These are phyloP conservation scores for Tetranychus piercei DNA, from an alignment of 2,888 invertebrate species.

Conservation along the genomic window DNA sequence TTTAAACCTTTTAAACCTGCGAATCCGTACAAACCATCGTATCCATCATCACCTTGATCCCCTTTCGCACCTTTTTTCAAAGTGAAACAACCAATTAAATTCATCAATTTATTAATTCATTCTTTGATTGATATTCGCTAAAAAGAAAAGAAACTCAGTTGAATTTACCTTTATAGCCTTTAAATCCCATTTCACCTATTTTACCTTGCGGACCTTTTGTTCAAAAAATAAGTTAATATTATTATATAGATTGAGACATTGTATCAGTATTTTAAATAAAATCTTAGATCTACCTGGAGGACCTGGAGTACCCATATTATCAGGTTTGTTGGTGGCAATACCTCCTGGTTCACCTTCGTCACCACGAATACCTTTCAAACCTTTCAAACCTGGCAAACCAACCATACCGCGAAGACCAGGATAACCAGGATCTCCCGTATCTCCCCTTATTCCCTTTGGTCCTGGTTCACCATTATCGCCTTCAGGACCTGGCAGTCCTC, in stretches of 20 bases:
- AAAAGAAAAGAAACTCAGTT: background rate
- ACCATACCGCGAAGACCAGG: background rate
- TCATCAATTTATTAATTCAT: background rate
- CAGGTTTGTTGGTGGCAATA: background rate
- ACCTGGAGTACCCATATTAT: constrained; percentile 50
- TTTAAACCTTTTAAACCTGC: background rate
- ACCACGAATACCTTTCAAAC: constrained; percentile 25
- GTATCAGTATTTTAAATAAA: too few species aligned
- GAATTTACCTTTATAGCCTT: background rate
- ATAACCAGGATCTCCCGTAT: background rate
- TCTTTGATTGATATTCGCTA: background rate
- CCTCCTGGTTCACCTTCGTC: constrained; percentile 17
- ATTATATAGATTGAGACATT: too few species aligned
- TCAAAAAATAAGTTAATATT: too few species aligned
- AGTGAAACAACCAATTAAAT: background rate
- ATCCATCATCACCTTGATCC: constrained; percentile 11
- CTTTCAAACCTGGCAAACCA: constrained; percentile 13
- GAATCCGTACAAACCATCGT: background rate
- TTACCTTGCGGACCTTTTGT: too few species aligned
- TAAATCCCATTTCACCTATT: too few species aligned
- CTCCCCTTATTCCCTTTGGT: background rate
- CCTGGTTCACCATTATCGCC: background rate
- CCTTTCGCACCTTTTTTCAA: constrained; percentile 15
- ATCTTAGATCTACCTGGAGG: constrained; percentile 41
- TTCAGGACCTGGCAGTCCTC: background rate